phyloP scores from a whole-genome alignment of 1,140 invertebrate genomes.

The Archegozetes longisetosus region DNA sequence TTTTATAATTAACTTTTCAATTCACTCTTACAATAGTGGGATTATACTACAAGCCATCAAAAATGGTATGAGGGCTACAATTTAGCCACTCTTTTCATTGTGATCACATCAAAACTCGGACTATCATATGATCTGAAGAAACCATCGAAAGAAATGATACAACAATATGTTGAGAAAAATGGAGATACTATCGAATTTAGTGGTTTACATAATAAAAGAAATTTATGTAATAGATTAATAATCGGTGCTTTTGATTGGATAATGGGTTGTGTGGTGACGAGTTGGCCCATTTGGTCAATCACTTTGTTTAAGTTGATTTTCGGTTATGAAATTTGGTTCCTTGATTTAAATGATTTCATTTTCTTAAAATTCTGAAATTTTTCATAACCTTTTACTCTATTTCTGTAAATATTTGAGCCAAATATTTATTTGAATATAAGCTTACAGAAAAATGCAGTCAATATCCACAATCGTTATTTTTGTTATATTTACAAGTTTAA shows the following conservation, averaged over 20 bases:
- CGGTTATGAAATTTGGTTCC: not conserved
- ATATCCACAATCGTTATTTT: too few relatives aligned
- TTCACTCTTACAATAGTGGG: slow-evolving; percentile 53
- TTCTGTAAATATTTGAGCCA: too few relatives aligned
- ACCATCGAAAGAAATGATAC: slow-evolving; percentile 50
- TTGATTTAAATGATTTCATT: not conserved
- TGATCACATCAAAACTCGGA: slow-evolving; percentile 63
- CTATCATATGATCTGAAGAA: slow-evolving; percentile 74
- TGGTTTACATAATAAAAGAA: not conserved
- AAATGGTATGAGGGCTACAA: slow-evolving; percentile 38
- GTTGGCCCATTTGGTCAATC: slow-evolving; percentile 8
- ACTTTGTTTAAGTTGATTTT: slow-evolving; percentile 2
- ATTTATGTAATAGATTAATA: not conserved
- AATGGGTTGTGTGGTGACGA: slow-evolving; percentile 1
- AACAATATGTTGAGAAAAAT: slow-evolving; percentile 48
- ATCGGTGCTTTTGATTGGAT: not conserved
- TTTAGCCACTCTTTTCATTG: slow-evolving; percentile 66
- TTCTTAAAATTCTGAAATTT: not conserved
- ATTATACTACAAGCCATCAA: slow-evolving; percentile 51
- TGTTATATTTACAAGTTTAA: too few relatives aligned
- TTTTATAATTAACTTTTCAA: not conserved
- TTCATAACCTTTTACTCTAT: too few relatives aligned
- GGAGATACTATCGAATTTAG: slow-evolving; percentile 37
- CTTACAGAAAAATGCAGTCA: too few relatives aligned
- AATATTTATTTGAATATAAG: too few relatives aligned